These are phyloP conservation scores for Halcyon senegalensis DNA, from an alignment of 2,113 vertebrate species.

Conservation along the genomic window DNA sequence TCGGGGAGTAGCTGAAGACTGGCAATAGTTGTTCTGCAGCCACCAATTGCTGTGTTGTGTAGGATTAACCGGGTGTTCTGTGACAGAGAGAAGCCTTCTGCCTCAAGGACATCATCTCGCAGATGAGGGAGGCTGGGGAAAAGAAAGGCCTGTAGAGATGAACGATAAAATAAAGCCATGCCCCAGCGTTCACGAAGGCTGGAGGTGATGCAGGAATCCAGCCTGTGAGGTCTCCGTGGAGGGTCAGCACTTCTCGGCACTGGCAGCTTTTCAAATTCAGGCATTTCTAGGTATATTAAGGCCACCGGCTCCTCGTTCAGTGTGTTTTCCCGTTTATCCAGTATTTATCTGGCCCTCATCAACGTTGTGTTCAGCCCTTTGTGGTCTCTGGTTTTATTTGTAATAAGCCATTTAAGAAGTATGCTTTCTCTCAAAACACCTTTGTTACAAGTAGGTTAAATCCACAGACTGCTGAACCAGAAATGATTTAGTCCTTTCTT, in stretches of 20 bases:
- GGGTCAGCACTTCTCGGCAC: not conserved
- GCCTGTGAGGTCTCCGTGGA: fast-evolving
- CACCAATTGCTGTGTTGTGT: not conserved
- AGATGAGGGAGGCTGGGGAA: not conserved
- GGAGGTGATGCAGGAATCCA: not conserved
- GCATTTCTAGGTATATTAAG: not conserved
- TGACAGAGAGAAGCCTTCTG: not conserved
- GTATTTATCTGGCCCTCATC: not conserved
- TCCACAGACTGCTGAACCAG: constrained; percentile 21
- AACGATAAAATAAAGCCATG: not conserved
- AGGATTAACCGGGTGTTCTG: not conserved
- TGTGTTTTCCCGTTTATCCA: not conserved
- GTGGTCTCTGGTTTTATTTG: not conserved
- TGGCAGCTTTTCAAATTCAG: not conserved
- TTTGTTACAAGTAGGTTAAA: constrained; percentile 54
- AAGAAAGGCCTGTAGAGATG: not conserved
- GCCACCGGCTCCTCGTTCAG: not conserved
- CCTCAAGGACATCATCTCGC: not conserved
- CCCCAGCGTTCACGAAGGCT: fast-evolving
- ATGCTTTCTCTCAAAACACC: constrained; percentile 41
- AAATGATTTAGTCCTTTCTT: constrained; percentile 28
- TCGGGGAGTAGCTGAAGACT: not conserved
- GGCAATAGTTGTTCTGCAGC: not conserved
- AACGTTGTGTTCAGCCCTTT: not conserved
- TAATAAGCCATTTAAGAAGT: constrained; percentile 35